phyloP scores from a whole-genome alignment of 2,888 invertebrate species.

The Amaurobius ferox region DNA sequence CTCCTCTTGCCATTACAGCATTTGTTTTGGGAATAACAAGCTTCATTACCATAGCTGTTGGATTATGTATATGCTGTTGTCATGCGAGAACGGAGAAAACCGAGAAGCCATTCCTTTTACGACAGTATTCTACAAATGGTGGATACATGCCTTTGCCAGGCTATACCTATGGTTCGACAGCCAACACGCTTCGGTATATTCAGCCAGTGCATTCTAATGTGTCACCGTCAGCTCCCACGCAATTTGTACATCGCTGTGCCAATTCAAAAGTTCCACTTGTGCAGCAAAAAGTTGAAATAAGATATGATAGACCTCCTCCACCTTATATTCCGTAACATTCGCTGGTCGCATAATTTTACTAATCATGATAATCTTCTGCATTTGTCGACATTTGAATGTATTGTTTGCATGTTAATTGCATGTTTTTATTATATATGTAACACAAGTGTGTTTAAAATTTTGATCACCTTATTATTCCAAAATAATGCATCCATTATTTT shows the following conservation, averaged over 20 bases:
- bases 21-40: constrained; percentile 40
- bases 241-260: not conserved
- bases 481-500: too few relatives aligned
- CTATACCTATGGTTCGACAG: constrained; percentile 25
- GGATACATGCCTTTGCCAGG: constrained; percentile 47
- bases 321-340: constrained; percentile 27
- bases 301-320: constrained; percentile 47
- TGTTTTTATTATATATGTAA: too few relatives aligned
- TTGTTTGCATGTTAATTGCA: too few relatives aligned
- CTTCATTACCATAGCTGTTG: constrained; percentile 30
- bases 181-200: not conserved
- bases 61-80: constrained; percentile 54
- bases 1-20: constrained; percentile 33
- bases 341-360: not conserved
- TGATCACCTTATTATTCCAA: too few relatives aligned
- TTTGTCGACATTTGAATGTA: too few relatives aligned
- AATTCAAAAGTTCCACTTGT: constrained; percentile 24
- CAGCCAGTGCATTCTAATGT: constrained; percentile 33
- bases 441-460: too few relatives aligned
- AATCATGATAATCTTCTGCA: not conserved
- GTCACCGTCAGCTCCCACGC: constrained; percentile 6
- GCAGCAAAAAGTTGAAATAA: constrained; percentile 44
- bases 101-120: constrained; percentile 17
- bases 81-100: constrained; percentile 6
- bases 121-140: constrained; percentile 28